phyloP scores from a whole-genome alignment of 2,113 vertebrate genomes.

The Hipposideros armiger region DNA sequence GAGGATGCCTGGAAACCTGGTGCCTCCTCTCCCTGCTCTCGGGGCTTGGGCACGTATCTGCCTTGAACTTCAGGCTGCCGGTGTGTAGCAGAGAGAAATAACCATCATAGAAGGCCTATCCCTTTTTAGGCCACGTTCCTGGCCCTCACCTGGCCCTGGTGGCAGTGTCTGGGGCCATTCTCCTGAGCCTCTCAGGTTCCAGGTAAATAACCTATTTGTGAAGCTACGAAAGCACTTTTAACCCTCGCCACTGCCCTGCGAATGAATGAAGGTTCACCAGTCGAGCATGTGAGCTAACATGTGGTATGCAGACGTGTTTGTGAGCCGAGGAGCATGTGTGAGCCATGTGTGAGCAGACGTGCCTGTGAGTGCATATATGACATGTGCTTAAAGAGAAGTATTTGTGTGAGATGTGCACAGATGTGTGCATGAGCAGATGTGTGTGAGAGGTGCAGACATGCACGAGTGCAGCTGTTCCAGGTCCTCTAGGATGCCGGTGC shows the following conservation, averaged over 20 bases:
- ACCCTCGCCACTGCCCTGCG: rapidly evolving
- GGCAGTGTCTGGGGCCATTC: not conserved
- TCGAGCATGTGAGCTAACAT: not conserved
- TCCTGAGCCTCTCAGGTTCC: not conserved
- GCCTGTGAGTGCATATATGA: not conserved
- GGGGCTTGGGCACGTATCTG: not conserved
- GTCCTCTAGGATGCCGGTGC: rapidly evolving
- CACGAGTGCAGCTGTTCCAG: not conserved
- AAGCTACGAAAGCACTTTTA: not conserved
- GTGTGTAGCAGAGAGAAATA: not conserved
- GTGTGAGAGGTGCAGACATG: not conserved
- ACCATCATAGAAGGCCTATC: rapidly evolving
- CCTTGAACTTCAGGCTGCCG: not conserved
- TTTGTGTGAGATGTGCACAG: not conserved
- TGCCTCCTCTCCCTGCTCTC: too few species aligned
- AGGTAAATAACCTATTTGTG: not conserved
- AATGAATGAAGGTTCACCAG: not conserved
- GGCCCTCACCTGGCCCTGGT: not conserved
- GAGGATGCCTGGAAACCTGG: not conserved
- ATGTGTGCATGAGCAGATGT: too few species aligned
- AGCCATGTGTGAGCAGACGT: not conserved
- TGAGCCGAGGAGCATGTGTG: not conserved
- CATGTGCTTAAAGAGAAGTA: too few species aligned
- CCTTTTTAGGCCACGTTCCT: not conserved
- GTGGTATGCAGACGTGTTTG: not conserved